Conservation (phyloP, 2,888 invertebrate species). For the Amorpha juglandis region DNA sequence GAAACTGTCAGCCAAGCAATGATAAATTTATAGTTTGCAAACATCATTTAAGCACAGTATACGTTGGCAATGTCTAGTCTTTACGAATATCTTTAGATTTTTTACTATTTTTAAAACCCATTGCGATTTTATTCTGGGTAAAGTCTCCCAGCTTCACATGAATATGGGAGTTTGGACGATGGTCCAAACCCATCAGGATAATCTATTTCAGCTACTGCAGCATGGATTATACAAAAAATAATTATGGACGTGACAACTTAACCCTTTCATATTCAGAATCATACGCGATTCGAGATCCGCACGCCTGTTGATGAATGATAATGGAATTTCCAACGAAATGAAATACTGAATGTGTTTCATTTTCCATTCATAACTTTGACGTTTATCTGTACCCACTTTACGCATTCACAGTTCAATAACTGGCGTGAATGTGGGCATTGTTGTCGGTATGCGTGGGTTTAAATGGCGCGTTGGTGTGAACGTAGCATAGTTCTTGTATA, state of each 20-base stretch:
- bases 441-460: slow-evolving; percentile 6
- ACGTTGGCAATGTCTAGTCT: no score
- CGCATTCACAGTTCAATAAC: slow-evolving; percentile 18
- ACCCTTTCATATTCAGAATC: neutral
- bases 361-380: slow-evolving; percentile 9
- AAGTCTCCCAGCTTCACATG: no score
- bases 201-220: no score
- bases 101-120: no score
- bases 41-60: neutral
- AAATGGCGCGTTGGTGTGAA: neutral
- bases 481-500: neutral
- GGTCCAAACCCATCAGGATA: no score
- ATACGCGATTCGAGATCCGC: neutral
- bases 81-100: no score
- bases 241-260: neutral
- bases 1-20: neutral
- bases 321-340: neutral
- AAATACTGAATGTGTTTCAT: neutral
- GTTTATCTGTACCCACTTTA: slow-evolving; percentile 20
- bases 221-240: no score
- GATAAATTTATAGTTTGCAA: neutral
- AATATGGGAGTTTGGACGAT: no score
- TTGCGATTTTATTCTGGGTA: no score
- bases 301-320: no score
- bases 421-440: slow-evolving; percentile 19